phyloP scores from a whole-genome alignment of 2,888 invertebrate genomes.

The Coenonympha glycerion region DNA sequence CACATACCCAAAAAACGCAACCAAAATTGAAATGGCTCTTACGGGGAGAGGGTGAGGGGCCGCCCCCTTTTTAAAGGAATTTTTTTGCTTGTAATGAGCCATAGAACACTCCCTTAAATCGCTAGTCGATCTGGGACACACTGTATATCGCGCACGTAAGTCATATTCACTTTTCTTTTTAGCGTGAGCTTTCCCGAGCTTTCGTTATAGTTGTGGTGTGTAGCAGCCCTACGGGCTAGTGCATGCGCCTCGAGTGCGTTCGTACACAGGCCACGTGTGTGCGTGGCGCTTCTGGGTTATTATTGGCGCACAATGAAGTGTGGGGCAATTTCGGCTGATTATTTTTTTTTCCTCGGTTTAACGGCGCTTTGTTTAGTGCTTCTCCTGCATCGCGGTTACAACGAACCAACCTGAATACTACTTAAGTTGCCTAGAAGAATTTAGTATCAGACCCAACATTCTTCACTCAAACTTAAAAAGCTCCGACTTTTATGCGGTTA shows the following conservation, averaged over 20 bases:
- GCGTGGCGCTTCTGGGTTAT: constrained; percentile 57
- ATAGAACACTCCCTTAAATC: too few species aligned
- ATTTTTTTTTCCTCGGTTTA: constrained; percentile 55
- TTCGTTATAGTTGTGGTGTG: background rate
- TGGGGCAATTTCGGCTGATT: constrained; percentile 56
- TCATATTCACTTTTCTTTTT: too few species aligned
- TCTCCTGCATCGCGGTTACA: constrained; percentile 33
- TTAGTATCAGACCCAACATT: background rate
- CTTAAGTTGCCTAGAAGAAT: background rate
- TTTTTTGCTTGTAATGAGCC: too few species aligned
- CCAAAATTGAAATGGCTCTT: too few species aligned
- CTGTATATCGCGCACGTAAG: too few species aligned
- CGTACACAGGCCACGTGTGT: constrained; percentile 35
- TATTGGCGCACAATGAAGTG: constrained; percentile 57
- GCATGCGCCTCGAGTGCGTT: constrained; percentile 44
- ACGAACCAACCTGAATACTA: background rate
- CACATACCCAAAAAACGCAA: too few species aligned
- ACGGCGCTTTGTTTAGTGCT: constrained; percentile 47
- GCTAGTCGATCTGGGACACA: too few species aligned
- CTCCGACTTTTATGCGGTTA: too few species aligned
- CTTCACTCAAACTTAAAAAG: too few species aligned
- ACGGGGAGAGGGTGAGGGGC: too few species aligned
- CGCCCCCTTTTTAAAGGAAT: too few species aligned
- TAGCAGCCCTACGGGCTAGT: constrained; percentile 31
- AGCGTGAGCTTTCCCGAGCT: constrained; percentile 1